phyloP scores from a whole-genome alignment of 2,888 invertebrate species.

The Amblyteles armatorius region DNA sequence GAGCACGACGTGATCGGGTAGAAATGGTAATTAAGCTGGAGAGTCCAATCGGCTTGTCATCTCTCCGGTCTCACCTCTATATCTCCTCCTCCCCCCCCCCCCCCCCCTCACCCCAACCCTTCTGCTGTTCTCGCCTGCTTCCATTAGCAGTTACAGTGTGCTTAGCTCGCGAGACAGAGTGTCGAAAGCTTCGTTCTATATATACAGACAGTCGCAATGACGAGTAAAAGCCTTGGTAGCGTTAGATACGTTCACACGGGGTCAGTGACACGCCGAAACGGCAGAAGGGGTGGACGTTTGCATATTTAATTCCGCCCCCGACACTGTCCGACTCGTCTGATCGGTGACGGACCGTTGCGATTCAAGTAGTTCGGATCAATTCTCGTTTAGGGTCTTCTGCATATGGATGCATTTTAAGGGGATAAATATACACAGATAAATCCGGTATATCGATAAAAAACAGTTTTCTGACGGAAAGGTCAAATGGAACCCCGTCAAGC shows the following conservation, averaged over 20 bases:
- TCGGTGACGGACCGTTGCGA: conserved; percentile 26
- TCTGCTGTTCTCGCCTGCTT: conserved; percentile 59
- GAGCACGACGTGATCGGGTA: conserved; percentile 41
- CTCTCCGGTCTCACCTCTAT: conserved; percentile 15
- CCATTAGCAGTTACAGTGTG: conserved; percentile 65
- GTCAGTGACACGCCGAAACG: conserved; percentile 19
- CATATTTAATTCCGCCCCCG: conserved; percentile 32
- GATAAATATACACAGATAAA: background rate
- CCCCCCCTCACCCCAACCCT: conserved; percentile 26
- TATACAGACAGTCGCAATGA: conserved; percentile 16
- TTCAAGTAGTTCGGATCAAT: conserved; percentile 23
- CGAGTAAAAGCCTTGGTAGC: conserved; percentile 34
- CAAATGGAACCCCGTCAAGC: background rate
- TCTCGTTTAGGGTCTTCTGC: conserved; percentile 1
- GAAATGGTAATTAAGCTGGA: conserved; percentile 65
- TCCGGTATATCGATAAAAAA: background rate
- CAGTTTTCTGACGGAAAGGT: background rate
- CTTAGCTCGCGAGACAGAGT: conserved; percentile 63
- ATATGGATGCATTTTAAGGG: background rate
- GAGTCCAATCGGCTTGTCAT: conserved; percentile 62
- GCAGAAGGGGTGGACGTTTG: background rate
- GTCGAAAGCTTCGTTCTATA: conserved; percentile 38
- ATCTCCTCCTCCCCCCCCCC: conserved; percentile 32
- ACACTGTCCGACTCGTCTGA: conserved; percentile 22
- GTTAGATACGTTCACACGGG: conserved; percentile 33